phyloP scores from a whole-genome alignment of 2,888 invertebrate genomes.

The Crioceris asparagi region DNA sequence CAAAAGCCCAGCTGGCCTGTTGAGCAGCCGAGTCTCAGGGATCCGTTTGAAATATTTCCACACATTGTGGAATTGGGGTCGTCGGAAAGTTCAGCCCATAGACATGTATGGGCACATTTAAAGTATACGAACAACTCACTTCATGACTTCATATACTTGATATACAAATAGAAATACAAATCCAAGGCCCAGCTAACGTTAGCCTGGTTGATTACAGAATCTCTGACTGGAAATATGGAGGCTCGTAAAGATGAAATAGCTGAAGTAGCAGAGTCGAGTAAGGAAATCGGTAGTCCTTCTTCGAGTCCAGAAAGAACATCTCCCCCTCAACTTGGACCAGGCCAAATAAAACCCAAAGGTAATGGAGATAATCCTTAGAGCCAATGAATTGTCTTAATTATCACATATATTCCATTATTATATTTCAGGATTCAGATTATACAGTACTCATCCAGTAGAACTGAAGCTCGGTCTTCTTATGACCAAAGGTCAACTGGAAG shows the following conservation, averaged over 20 bases:
- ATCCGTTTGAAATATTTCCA: too few relatives aligned
- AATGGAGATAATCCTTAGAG: too few relatives aligned
- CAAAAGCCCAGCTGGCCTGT: too few relatives aligned
- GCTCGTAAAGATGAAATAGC: constrained; percentile 48
- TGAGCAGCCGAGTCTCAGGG: too few relatives aligned
- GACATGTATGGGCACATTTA: too few relatives aligned
- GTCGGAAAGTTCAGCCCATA: too few relatives aligned
- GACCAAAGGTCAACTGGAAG: constrained; percentile 84
- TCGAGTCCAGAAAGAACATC: constrained; percentile 44
- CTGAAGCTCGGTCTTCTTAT: constrained; percentile 80
- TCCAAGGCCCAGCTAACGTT: background rate
- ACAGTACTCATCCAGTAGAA: constrained; percentile 62
- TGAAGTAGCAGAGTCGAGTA: constrained; percentile 42
- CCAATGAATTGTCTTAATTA: too few relatives aligned
- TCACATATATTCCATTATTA: too few relatives aligned
- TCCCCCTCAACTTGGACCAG: constrained; percentile 58
- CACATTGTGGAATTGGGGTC: too few relatives aligned
- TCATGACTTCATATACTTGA: too few relatives aligned
- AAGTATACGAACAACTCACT: too few relatives aligned
- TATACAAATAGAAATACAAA: background rate
- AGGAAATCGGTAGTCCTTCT: constrained; percentile 44
- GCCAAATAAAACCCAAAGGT: constrained; percentile 72
- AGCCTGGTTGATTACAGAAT: constrained; percentile 16
- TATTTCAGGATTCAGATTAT: constrained; percentile 45
- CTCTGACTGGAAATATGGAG: constrained; percentile 32